Conservation (phyloP, 2,888 invertebrate species). For the Nysson spinosus region DNA sequence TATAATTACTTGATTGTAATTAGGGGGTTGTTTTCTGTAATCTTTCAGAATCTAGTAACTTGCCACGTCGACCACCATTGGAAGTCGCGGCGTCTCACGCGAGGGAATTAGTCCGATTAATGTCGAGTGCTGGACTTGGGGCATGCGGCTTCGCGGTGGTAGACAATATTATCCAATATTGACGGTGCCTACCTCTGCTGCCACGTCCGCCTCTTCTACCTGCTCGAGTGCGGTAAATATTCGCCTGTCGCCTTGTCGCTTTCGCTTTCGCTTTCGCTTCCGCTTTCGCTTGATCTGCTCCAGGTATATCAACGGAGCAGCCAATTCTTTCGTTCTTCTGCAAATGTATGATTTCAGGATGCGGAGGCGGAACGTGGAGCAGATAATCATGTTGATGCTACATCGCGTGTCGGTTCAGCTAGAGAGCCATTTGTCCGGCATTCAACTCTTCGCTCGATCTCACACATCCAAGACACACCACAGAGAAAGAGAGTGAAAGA, state of each 20-base stretch:
- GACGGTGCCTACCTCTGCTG: conserved; percentile 77
- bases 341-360: conserved; percentile 64
- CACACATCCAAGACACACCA: too few species aligned
- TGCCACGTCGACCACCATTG: conserved; percentile 93
- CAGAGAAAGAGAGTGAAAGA: too few species aligned
- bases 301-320: too few species aligned
- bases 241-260: too few species aligned
- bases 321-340: too few species aligned
- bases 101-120: conserved; percentile 90
- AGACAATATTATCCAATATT: conserved; percentile 87
- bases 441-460: conserved; percentile 69
- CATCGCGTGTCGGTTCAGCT: conserved; percentile 71
- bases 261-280: too few species aligned
- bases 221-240: conserved; percentile 74
- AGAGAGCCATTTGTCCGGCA: conserved; percentile 58
- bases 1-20: too few species aligned
- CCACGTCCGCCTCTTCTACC: conserved; percentile 74
- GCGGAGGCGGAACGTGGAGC: conserved; percentile 72
- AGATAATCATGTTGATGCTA: conserved; percentile 69
- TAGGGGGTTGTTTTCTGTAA: too few species aligned
- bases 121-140: conserved; percentile 93
- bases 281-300: too few species aligned
- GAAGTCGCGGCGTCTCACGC: conserved; percentile 96
- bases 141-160: conserved; percentile 97
- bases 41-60: conserved; percentile 89